Evolutionary conservation across 1,140 invertebrate species (phyloP).

Genomic region (Cardiocondyla obscurior): DNA sequence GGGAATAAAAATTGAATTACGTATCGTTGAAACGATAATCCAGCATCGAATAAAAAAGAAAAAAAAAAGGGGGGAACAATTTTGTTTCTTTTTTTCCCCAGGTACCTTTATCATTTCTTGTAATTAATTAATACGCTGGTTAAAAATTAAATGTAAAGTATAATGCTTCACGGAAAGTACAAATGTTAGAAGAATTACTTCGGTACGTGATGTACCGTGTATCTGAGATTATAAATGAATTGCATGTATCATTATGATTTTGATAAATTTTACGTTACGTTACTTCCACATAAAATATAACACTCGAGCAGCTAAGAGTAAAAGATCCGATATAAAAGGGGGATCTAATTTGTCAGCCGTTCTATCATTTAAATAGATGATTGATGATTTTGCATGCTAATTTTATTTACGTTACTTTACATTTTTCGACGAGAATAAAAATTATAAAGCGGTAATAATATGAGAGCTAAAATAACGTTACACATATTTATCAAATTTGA

Average conservation of each 20-base stretch:
- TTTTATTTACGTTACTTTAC: background rate
- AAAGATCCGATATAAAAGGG: background rate
- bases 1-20: slow-evolving; percentile 14
- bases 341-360: background rate
- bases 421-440: background rate
- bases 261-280: background rate
- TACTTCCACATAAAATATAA: slow-evolving; percentile 16
- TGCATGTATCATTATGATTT: background rate
- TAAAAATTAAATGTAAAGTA: background rate
- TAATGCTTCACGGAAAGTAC: background rate
- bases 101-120: background rate
- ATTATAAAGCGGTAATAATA: background rate
- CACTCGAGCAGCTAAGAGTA: background rate
- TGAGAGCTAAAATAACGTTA: background rate
- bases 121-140: background rate
- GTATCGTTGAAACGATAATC: background rate
- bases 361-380: background rate
- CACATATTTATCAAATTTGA: slow-evolving; percentile 14
- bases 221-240: background rate
- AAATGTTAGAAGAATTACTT: background rate
- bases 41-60: background rate
- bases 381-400: background rate
- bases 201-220: background rate
- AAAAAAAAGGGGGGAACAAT: too few species aligned
- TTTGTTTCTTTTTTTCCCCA: background rate